Conservation (phyloP, 1,140 invertebrate genomes). For the Idris sp. region DNA sequence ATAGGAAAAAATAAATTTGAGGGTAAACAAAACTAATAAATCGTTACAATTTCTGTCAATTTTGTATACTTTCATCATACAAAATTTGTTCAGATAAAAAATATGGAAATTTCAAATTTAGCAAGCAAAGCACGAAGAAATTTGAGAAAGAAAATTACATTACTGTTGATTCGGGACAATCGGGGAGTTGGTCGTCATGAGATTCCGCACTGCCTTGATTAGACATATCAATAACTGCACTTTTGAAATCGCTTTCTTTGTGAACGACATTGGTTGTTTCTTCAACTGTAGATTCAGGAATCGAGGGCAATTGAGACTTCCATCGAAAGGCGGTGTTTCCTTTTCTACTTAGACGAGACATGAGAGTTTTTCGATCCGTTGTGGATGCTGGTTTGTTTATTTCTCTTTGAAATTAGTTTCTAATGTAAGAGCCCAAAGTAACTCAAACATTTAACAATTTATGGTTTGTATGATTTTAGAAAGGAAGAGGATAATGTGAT, state of each 20-base stretch:
- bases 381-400: slow-evolving; percentile 61
- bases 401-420: slow-evolving; percentile 54
- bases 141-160: slow-evolving; percentile 52
- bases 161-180: slow-evolving; percentile 30
- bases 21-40: too few relatives aligned
- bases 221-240: slow-evolving; percentile 53
- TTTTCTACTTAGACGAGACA: slow-evolving; percentile 47
- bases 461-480: too few relatives aligned
- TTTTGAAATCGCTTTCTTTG: slow-evolving; percentile 43
- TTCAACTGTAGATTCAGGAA: slow-evolving; percentile 39
- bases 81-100: slow-evolving; percentile 30
- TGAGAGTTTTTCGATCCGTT: slow-evolving; percentile 60
- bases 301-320: slow-evolving; percentile 50
- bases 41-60: too few relatives aligned
- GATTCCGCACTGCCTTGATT: slow-evolving; percentile 36
- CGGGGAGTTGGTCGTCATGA: slow-evolving; percentile 5
- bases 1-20: too few relatives aligned
- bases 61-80: slow-evolving; percentile 21
- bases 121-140: slow-evolving; percentile 41
- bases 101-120: slow-evolving; percentile 34
- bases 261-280: slow-evolving; percentile 45
- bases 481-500: too few relatives aligned
- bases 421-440: slow-evolving; percentile 38
- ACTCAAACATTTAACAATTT: slow-evolving; percentile 37
- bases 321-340: slow-evolving; percentile 46